phyloP scores from a whole-genome alignment of 2,113 vertebrate species.

The Datnioides undecimradiatus region DNA sequence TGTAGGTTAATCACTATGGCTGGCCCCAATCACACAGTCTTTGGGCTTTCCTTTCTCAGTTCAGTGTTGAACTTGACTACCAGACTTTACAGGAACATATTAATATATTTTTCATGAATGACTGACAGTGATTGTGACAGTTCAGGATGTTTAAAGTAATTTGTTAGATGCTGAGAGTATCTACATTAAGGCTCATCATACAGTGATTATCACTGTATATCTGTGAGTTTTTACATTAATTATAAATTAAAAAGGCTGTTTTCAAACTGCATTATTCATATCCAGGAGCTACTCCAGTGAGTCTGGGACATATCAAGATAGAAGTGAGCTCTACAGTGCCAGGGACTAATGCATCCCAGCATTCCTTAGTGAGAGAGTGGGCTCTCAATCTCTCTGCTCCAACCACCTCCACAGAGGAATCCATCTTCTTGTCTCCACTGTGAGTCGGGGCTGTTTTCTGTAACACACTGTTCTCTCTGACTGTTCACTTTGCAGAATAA shows the following conservation, averaged over 20 bases:
- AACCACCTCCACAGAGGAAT: constrained; percentile 65
- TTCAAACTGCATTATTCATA: constrained; percentile 33
- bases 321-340: constrained; percentile 57
- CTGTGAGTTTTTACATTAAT: constrained; percentile 10
- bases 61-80: neutral
- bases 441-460: constrained; percentile 63
- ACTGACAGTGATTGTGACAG: neutral
- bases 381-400: constrained; percentile 53
- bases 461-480: neutral
- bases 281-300: constrained; percentile 61
- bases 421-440: constrained; percentile 84
- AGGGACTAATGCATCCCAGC: constrained; percentile 55
- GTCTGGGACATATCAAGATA: constrained; percentile 67
- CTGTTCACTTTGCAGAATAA: neutral
- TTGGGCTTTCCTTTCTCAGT: neutral
- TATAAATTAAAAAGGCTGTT: constrained; percentile 35
- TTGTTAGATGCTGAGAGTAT: neutral
- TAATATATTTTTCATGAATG: neutral
- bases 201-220: constrained; percentile 17
- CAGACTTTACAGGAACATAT: neutral
- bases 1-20: too few relatives aligned
- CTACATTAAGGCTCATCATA: neutral
- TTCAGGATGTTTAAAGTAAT: neutral
- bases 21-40: too few relatives aligned
- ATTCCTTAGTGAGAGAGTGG: constrained; percentile 62